Percentiles rank a stretch among this genome's conserved stretches.
Conservation (phyloP, 2,888 invertebrate genomes). For the Xestoiulus laeticollis region DNA sequence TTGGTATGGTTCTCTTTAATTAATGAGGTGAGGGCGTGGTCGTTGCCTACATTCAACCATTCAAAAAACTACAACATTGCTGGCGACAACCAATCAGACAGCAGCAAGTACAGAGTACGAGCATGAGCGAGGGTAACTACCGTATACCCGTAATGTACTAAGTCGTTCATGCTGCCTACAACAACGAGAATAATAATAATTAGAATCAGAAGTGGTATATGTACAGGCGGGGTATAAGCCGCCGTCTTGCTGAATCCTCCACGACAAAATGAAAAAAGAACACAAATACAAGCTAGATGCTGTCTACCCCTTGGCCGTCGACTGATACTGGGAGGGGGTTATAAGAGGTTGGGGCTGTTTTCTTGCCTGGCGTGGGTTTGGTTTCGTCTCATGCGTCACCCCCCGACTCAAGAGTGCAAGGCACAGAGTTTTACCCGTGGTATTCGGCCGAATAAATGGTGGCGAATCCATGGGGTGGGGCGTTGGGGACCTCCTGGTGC, state of each 20-base stretch:
- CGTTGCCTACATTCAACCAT: conserved; percentile 49
- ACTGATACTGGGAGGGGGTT: neutral
- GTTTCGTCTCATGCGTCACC: neutral
- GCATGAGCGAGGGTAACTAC: neutral
- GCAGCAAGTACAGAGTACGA: conserved; percentile 49
- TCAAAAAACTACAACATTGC: conserved; percentile 52
- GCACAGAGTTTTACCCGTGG: neutral
- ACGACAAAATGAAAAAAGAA: conserved; percentile 11
- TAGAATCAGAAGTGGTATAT: conserved; percentile 39
- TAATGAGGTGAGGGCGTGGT: conserved; percentile 50
- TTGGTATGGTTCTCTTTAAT: conserved; percentile 47
- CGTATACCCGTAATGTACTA: conserved; percentile 28
- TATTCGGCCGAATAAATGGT: too few relatives aligned
- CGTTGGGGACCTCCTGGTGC: neutral
- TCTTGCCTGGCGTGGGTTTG: neutral
- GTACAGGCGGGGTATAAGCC: conserved; percentile 22
- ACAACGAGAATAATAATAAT: conserved; percentile 47
- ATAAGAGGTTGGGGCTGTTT: neutral
- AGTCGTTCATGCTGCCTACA: conserved; percentile 49
- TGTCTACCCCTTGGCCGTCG: neutral
- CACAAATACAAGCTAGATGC: neutral
- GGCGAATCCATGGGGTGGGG: neutral
- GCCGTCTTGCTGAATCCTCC: neutral
- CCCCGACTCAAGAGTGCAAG: neutral
- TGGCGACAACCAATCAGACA: conserved; percentile 50